phyloP scores from a whole-genome alignment of 2,888 invertebrate species.

The Drosophila ustulata region DNA sequence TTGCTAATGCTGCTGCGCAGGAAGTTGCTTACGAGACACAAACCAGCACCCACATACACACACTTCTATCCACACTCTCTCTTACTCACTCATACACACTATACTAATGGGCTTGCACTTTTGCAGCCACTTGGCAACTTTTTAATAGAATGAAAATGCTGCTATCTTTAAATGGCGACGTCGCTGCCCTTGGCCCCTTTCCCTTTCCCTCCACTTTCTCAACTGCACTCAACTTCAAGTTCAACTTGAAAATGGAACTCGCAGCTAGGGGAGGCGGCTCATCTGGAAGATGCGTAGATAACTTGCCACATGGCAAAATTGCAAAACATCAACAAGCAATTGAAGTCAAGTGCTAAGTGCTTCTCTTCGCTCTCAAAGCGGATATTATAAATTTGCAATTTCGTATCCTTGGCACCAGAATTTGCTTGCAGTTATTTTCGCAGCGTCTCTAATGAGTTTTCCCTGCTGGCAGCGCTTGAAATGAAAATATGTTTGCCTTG shows the following conservation, averaged over 20 bases:
- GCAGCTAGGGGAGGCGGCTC: slow-evolving; percentile 33
- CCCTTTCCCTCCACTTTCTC: neutral
- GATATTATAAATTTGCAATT: slow-evolving; percentile 81
- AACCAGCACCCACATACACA: slow-evolving; percentile 34
- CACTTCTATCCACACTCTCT: neutral
- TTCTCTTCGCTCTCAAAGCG: slow-evolving; percentile 38
- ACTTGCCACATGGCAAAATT: slow-evolving; percentile 60
- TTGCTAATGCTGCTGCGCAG: slow-evolving; percentile 75
- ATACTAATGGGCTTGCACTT: slow-evolving; percentile 69
- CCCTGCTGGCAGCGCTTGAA: slow-evolving; percentile 60
- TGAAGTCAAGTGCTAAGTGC: slow-evolving; percentile 64
- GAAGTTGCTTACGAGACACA: slow-evolving; percentile 77
- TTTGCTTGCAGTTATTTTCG: slow-evolving; percentile 57
- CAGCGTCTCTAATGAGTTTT: slow-evolving; percentile 76
- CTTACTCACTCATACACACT: slow-evolving; percentile 20
- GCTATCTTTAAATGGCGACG: slow-evolving; percentile 43
- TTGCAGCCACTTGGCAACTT: slow-evolving; percentile 73
- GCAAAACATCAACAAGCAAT: slow-evolving; percentile 74
- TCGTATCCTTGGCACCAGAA: slow-evolving; percentile 41
- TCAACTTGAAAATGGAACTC: slow-evolving; percentile 24
- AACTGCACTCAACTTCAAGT: slow-evolving; percentile 40
- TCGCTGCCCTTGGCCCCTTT: neutral
- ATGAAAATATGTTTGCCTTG: slow-evolving; percentile 76
- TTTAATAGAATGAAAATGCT: slow-evolving; percentile 75
- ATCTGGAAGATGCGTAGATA: slow-evolving; percentile 55